Percentiles rank a stretch among this genome's conserved stretches.
Evolutionary conservation across 2,888 invertebrate genomes (phyloP).

Genomic region (Mermis nigrescens): DNA sequence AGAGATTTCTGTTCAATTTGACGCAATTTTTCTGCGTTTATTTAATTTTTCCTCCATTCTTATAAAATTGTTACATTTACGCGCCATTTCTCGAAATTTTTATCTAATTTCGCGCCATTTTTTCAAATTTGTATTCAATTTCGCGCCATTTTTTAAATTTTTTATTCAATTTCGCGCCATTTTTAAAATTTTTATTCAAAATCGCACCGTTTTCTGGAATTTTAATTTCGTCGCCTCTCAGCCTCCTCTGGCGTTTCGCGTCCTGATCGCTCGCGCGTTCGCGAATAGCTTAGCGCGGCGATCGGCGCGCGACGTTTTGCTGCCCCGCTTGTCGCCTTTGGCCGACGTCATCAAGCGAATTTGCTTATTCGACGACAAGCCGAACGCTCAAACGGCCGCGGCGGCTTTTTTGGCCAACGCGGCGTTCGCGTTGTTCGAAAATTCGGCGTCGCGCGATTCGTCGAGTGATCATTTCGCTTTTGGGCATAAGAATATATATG

Average conservation of each 20-base stretch:
- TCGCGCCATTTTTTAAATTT: too few species aligned
- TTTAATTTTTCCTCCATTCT: too few species aligned
- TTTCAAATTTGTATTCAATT: too few species aligned
- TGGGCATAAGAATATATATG: too few species aligned
- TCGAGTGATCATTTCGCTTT: background rate
- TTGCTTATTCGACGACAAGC: background rate
- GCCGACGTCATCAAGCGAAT: background rate
- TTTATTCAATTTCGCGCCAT: too few species aligned
- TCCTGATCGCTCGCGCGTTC: constrained; percentile 3
- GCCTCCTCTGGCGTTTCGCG: background rate
- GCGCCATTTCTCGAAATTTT: too few species aligned
- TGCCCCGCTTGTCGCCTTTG: background rate
- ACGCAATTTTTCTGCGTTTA: too few species aligned
- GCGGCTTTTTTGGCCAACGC: constrained; percentile 7
- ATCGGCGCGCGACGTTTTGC: background rate
- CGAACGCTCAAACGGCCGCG: constrained; percentile 19
- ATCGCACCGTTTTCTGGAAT: background rate
- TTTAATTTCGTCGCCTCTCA: too few species aligned
- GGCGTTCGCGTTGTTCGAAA: background rate
- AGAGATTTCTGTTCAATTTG: too few species aligned
- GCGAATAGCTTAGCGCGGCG: background rate
- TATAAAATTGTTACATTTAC: too few species aligned
- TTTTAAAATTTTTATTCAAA: too few species aligned
- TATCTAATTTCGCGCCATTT: too few species aligned
- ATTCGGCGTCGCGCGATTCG: background rate